Conservation (phyloP, 2,113 vertebrate species). For the Boulengeromyrus knoepffleri region DNA sequence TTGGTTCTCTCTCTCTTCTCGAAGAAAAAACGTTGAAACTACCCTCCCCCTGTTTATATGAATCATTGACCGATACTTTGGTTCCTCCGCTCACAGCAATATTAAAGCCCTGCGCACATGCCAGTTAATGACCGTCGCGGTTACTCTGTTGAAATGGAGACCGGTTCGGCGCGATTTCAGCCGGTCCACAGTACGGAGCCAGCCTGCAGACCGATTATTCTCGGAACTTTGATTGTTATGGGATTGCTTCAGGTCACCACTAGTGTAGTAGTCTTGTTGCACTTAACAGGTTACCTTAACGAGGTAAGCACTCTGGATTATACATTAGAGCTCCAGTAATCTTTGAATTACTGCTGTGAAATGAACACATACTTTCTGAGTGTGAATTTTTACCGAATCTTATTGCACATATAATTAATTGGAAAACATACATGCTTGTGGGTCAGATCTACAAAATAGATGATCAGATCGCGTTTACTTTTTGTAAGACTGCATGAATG, state of each 20-base stretch:
- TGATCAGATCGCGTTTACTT: not conserved
- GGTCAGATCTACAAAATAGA: not conserved
- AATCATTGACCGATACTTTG: conserved; percentile 35
- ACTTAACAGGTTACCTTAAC: conserved; percentile 83
- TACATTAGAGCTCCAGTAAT: not conserved
- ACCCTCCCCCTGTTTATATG: conserved; percentile 59
- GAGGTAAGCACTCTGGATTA: conserved; percentile 48
- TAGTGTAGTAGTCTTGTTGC: conserved; percentile 81
- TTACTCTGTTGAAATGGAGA: conserved; percentile 58
- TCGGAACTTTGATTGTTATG: conserved; percentile 73
- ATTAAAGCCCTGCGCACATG: conserved; percentile 50
- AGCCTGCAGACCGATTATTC: conserved; percentile 64
- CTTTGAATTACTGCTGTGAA: not conserved
- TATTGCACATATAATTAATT: not conserved
- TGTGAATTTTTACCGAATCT: not conserved
- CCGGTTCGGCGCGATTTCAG: conserved; percentile 50
- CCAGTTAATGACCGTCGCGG: conserved; percentile 62
- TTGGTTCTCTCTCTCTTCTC: conserved; percentile 46
- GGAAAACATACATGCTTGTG: not conserved
- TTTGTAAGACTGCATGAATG: not conserved
- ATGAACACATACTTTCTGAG: not conserved
- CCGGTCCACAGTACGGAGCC: conserved; percentile 46
- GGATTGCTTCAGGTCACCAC: conserved; percentile 86
- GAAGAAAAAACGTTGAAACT: conserved; percentile 13
- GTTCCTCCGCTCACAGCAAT: conserved; percentile 42